A percentile compares a stretch with the other conserved stretches of the same genome.
These are phyloP conservation scores for Meloidogyne chitwoodi DNA, from an alignment of 1,140 invertebrate genomes.

Conservation along the genomic window DNA sequence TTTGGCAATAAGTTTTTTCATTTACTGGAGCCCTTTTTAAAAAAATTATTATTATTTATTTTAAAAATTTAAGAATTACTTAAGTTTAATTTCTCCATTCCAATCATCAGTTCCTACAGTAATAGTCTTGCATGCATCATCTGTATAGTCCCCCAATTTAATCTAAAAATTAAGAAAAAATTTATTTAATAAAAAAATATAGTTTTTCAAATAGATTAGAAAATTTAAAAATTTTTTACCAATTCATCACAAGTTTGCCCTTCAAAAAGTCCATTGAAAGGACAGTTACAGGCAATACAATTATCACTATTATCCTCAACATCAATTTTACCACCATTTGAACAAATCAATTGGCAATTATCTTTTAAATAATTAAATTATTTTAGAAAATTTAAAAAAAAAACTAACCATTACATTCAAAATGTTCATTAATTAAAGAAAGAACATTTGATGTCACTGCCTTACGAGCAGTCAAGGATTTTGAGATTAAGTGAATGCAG, in stretches of 20 bases:
- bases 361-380: neutral
- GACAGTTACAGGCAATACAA: neutral
- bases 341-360: neutral
- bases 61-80: too few species aligned
- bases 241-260: neutral
- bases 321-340: neutral
- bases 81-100: neutral
- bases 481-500: neutral
- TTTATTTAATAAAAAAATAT: too few species aligned
- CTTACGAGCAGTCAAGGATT: neutral
- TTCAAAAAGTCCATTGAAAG: neutral
- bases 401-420: neutral
- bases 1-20: neutral
- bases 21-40: neutral
- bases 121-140: neutral
- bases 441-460: neutral
- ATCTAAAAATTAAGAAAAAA: neutral
- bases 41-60: too few species aligned
- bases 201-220: too few species aligned
- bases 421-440: neutral
- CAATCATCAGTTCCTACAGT: neutral
- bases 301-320: neutral
- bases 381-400: neutral
- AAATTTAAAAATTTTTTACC: neutral
- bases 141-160: neutral